Evolutionary conservation across 2,888 invertebrate genomes (phyloP).

Genomic region (Syrphus vitripennis): DNA sequence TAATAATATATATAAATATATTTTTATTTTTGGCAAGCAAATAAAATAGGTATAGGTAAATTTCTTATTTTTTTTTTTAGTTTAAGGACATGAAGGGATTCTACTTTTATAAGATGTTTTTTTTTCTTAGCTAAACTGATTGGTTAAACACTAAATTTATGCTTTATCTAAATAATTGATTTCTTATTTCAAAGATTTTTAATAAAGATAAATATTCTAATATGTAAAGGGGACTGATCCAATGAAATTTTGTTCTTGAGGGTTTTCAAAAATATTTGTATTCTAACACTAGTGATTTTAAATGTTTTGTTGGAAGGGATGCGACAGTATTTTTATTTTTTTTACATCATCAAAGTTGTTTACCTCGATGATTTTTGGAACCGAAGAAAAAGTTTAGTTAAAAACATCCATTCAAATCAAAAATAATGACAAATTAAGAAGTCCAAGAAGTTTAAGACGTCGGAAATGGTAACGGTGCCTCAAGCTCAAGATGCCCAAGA

Average conservation of each 20-base stretch:
- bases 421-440: no score
- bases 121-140: not conserved
- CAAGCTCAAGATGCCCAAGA: no score
- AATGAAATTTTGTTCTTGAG: not conserved
- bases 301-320: no score
- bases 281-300: no score
- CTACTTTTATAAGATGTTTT: conserved; percentile 12
- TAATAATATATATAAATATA: conserved; percentile 49
- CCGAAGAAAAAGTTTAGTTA: no score
- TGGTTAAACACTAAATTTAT: not conserved
- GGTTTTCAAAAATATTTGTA: no score
- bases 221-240: not conserved
- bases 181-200: not conserved
- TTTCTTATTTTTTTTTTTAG: not conserved
- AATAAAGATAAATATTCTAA: not conserved
- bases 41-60: not conserved
- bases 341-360: no score
- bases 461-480: no score
- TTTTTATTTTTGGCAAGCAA: conserved; percentile 16
- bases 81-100: not conserved
- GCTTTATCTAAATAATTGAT: not conserved
- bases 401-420: no score
- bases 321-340: no score
- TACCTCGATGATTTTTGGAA: no score
- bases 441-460: no score